Percentiles rank a stretch among this genome's conserved stretches.
phyloP scores from a whole-genome alignment of 2,113 vertebrate genomes.

The Vireo altiloquus region DNA sequence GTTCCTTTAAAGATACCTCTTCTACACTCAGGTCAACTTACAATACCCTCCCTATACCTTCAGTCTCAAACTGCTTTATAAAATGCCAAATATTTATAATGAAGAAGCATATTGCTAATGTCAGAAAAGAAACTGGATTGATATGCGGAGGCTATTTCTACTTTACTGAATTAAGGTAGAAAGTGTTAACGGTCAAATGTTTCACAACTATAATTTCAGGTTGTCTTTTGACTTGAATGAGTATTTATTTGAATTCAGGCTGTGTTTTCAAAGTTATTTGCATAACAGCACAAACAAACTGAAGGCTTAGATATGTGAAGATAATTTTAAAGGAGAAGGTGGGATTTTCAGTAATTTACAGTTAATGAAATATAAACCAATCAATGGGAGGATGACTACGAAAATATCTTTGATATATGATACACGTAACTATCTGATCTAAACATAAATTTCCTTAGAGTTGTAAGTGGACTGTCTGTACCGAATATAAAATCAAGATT shows the following conservation, averaged over 20 bases:
- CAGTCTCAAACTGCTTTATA: neutral
- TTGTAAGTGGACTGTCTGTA: neutral
- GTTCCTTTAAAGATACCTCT: neutral
- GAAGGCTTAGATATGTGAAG: neutral
- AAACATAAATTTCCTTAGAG: neutral
- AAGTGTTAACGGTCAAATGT: neutral
- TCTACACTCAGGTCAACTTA: neutral
- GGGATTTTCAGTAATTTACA: neutral
- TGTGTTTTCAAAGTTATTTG: neutral
- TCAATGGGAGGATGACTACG: neutral
- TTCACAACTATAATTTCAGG: neutral
- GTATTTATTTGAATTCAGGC: neutral
- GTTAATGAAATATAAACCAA: neutral
- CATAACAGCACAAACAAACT: neutral
- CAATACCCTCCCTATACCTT: neutral
- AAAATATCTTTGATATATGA: neutral
- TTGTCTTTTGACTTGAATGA: neutral
- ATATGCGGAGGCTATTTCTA: neutral
- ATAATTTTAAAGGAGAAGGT: neutral
- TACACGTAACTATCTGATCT: neutral
- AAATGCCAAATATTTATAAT: neutral
- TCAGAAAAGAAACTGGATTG: neutral
- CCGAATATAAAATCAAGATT: neutral
- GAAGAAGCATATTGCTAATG: fast-evolving
- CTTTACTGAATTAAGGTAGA: neutral